Base-by-base conservation (phyloP, 2,797 vertebrate genomes). In the Australoheros facetus region DNA sequence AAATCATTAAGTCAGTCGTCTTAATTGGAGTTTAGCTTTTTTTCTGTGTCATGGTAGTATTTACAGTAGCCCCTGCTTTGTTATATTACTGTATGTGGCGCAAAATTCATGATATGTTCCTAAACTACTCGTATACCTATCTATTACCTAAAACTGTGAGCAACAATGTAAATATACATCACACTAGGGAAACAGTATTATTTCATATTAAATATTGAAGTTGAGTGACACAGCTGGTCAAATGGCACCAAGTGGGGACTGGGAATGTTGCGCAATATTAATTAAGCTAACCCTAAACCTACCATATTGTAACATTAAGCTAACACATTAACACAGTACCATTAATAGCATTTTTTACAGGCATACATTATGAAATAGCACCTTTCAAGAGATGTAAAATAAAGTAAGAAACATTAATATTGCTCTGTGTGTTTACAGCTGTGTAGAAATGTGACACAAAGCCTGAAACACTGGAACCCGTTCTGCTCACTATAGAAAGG, bases 1-100 rank as follows among this genome's bases (percentile, higher is more conserved):
- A 62, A 7, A 42, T 23, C 59, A 1, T 62, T 62, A 62, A 62
- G 59, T 62, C 39, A 23, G n/a, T 13, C 23, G 13, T 39, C 7
- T 34, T 8, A 2, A 34, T 7, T 34, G 32, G 32, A 34, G 32
- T 8, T 34, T 7, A 34, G 32, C 23, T 23, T 10, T 2, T 62
- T 62, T 62, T 62, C 13, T 62, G 0, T 34, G 3, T 0, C 7
- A 0, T 42, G 59, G 34, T 62, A 23, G n/a, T 23, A 7, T 64
- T 64, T 42, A 28, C 28, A 28, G 28, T 23, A 45, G 23, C 39
- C 3, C 8, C 60, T 26, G 21, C 60, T 64, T 26, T 64, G 60
- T 17, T 42, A 4, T 1, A 4, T 42, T 11, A 42, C n/a, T n/a
- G n/a, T n/a, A n/a, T 12, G 28, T 28, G 28, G 28, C 3, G 4